Evolutionary conservation across 1,140 invertebrate species (phyloP), one percentile per base, ranked within the genome.

Genomic region (Protaetia brevitarsis): DNA sequence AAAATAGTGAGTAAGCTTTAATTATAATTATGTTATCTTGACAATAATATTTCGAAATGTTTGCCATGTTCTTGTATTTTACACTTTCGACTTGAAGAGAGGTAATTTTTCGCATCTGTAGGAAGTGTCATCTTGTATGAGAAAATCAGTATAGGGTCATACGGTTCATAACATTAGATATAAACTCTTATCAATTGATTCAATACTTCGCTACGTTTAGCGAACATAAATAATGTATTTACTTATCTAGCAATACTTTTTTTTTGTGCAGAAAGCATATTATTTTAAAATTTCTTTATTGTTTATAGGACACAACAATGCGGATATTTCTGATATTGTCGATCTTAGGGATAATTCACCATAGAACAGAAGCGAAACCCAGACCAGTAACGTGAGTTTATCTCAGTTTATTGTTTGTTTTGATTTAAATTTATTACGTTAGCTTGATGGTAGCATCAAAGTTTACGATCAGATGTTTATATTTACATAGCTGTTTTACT

Each of bases 101-200:
- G n/a, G n/a, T n/a, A n/a, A n/a, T n/a, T n/a, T n/a, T n/a, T n/a
- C 2, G 16, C 11, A n/a, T 34, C 13, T 51, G 11, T 19, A 51
- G 41, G 41, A 51, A 51, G 41, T 51, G 4, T 5, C 41, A 16
- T 51, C 26, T 51, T 51, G 26, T 51, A 23, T 51, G 26, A 51
- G 41, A 51, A 51, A 51, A 4, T 23, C 41, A 11, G 8, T n/a
- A 19, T 23, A 10, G 11, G 41, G 41, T 51, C 41, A 51, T 16
- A 23, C 41, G 41, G 41, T 51, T 51, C 41, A 51, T 10, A 51
- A 23, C 41, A 23, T 51, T 51, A 19, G 41, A 51, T 51, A 51
- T 51, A 51, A 51, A 1, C 26, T 51, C 21, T 51, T 51, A 10
- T 51, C 26, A 51, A 10, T 51, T 51, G 26, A 51, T 51, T 51